phyloP scores from a whole-genome alignment of 2,113 vertebrate genomes.

The Lethenteron camtschaticum region DNA sequence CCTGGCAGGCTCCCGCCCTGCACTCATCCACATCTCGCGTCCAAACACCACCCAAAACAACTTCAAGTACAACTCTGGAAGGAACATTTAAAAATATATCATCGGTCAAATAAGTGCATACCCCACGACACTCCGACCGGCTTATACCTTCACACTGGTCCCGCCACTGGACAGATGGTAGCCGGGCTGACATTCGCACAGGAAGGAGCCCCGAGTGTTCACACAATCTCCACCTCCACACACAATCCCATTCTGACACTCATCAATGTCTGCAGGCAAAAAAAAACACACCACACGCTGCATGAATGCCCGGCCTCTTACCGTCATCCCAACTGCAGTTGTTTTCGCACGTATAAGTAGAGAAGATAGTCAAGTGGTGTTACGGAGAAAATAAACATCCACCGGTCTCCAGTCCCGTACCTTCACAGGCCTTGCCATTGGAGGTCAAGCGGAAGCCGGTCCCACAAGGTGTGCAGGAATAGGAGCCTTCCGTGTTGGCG shows the following conservation, averaged over 20 bases:
- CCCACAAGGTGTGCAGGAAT: constrained; percentile 36
- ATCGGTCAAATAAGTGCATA: background rate
- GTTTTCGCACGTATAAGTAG: background rate
- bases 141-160: constrained; percentile 62
- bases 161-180: constrained; percentile 32
- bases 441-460: constrained; percentile 36
- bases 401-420: constrained; percentile 16
- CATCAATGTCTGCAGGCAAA: constrained; percentile 41
- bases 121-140: background rate
- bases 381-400: no score
- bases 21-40: constrained; percentile 78
- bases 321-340: background rate
- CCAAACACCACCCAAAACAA: background rate
- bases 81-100: no score
- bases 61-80: background rate
- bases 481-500: constrained; percentile 50
- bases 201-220: constrained; percentile 69
- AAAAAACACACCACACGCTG: background rate
- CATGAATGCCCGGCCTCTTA: background rate
- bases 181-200: constrained; percentile 49
- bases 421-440: constrained; percentile 43
- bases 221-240: constrained; percentile 54
- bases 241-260: constrained; percentile 44
- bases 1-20: constrained; percentile 33
- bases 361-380: background rate